Evolutionary conservation across 2,888 invertebrate genomes (phyloP), one percentile per base, ranked within the genome.

Genomic region (Sympetrum striolatum): DNA sequence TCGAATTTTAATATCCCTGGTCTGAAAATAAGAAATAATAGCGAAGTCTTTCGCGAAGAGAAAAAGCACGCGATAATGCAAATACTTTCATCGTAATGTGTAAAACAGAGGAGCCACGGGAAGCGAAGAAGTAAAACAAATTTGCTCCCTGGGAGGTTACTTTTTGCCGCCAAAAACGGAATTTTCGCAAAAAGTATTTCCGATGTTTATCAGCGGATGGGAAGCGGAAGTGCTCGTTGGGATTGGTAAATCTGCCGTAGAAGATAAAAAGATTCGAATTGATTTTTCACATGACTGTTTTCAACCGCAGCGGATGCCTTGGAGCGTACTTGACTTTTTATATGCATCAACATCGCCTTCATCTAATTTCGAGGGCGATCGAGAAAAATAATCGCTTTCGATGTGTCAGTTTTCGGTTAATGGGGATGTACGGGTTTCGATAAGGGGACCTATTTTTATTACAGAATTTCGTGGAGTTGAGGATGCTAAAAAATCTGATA

Each of bases 341-440:
- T 31, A 73, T n/a, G 64, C n/a, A 86, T 86, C 86, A 86, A 86
- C 60, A 86, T 86, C 31, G 25, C 82, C 35, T 15, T n/a, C 25
- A 53, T 37, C 60, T 86, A 86, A 82, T 31, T 73, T 73, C 1
- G 82, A 35, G 58, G 60, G n/a, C 60, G 22, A 86, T 60, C 18
- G 53, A 58, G 37, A 86, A 86, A 60, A 37, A 73, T 58, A 60
- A 37, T 35, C 22, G 86, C 86, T 86, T 82, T 53, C 82, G 82
- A 58, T 82, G 58, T 35, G 82, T 82, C 58, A 31, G 82, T 82
- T 82, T 58, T 73, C 73, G 73, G 73, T 73, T 73, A 73, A 73
- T 73, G 73, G 73, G 25, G 73, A 73, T 31, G 73, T 31, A 73
- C 31, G 73, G 73, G 31, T 73, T 73, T 53, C 18, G 53, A 18